phyloP scores from a whole-genome alignment of 2,113 vertebrate species.

The Gorilla gorilla region DNA sequence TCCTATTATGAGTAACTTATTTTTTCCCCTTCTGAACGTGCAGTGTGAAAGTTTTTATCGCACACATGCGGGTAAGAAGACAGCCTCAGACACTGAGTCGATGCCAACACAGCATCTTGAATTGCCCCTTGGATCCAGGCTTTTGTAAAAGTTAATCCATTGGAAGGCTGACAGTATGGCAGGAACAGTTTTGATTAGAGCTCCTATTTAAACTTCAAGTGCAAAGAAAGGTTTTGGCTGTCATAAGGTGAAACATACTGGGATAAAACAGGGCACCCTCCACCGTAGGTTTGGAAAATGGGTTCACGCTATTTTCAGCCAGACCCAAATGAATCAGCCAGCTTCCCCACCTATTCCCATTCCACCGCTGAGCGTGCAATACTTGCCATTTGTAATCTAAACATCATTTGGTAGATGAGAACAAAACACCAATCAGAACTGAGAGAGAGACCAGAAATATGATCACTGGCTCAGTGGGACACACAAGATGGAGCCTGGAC shows the following conservation, averaged over 20 bases:
- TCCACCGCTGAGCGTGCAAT: neutral
- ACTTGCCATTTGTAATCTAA: slow-evolving; percentile 9
- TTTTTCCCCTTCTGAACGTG: slow-evolving; percentile 8
- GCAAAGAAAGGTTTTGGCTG: slow-evolving; percentile 61
- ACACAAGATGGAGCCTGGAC: neutral
- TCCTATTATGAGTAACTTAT: slow-evolving; percentile 48
- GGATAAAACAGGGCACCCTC: neutral
- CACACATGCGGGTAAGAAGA: neutral
- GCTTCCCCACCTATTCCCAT: neutral
- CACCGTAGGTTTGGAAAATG: slow-evolving; percentile 43
- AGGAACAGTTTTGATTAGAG: slow-evolving; percentile 72
- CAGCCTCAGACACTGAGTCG: slow-evolving; percentile 22
- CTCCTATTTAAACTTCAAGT: slow-evolving; percentile 69
- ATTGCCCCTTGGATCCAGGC: slow-evolving; percentile 68
- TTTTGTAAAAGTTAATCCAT: slow-evolving; percentile 73
- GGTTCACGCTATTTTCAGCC: neutral
- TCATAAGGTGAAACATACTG: slow-evolving; percentile 39
- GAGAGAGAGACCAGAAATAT: slow-evolving; percentile 7
- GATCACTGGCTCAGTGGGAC: neutral
- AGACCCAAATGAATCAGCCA: slow-evolving; percentile 35
- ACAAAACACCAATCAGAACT: neutral
- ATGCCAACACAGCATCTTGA: slow-evolving; percentile 65
- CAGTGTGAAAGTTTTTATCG: slow-evolving; percentile 37
- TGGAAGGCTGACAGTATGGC: slow-evolving; percentile 63
- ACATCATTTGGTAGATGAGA: neutral